Evolutionary conservation across 30 jellyfish, hydroid and myxozoan species (phyloP), one percentile per base, ranked within the genome.

Genomic region (Haliclystus octoradiatus): DNA sequence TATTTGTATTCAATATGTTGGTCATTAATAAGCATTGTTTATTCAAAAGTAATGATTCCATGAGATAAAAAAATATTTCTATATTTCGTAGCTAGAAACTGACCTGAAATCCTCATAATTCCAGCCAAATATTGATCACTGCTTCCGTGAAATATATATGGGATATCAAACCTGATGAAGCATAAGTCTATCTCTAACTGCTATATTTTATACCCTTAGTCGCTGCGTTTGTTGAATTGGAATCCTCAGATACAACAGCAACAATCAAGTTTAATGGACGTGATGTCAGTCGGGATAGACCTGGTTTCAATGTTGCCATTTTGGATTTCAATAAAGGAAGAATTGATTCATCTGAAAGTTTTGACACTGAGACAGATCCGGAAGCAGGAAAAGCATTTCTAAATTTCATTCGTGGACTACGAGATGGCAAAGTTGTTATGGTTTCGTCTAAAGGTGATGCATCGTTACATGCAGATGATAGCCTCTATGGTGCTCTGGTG

Each of bases 321-420:
- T 50, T 88, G 66, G 97, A 88, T 47, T 88, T 63, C 73, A 69
- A 75, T 1, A 79, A 93, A 9, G 97, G 97, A 1, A 87, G 30
- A 7, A 53, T 53, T 27, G 30, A 13, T 12, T 53, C 30, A 26
- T 53, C 68, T 12, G 97, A 79, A 34, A 74, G 72, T 34, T 88
- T 88, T 53, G 93, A 88, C 64, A 88, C 97, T 3, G 88, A 73
- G 34, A 47, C 65, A 0, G 97, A 88, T 61, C 94, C 92, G 1
- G 97, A 91, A 35, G 70, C 97, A 28, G 74, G 94, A 14, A 88
- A 76, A 33, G 97, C 97, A 24, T 77, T 88, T 93, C 64, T 93
- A 13, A 88, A 79, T 29, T 88, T 88, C 79, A 76, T 88, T 50
- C 67, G 70, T 33, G 71, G 87, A 1, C 61, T 88, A 14, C 61